A percentile compares a stretch with the other conserved stretches of the same genome.
Evolutionary conservation across 64 coral and sea anemone genomes (phyloP).

Genomic region (Montipora capricornis): DNA sequence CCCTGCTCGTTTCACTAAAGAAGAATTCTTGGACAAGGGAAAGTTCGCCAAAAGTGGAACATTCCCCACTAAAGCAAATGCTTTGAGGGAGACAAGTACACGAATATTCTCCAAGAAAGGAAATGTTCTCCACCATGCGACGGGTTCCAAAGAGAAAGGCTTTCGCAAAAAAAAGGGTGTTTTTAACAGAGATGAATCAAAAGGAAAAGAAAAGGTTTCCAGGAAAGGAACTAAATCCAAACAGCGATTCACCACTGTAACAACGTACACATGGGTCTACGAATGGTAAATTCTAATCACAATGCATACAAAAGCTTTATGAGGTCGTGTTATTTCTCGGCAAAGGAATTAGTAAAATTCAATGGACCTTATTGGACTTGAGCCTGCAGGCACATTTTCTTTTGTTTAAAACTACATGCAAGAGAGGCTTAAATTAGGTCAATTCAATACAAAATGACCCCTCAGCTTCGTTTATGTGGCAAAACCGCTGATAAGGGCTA

Average conservation of each 20-base stretch:
- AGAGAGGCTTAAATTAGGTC: no score
- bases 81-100: not conserved
- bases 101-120: not conserved
- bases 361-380: no score
- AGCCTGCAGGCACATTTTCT: no score
- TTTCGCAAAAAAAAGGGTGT: not conserved
- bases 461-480: no score
- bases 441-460: no score
- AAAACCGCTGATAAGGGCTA: no score
- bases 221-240: not conserved
- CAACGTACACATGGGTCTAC: conserved; percentile 35
- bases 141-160: not conserved
- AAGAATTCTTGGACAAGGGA: not conserved
- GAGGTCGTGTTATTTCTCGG: no score
- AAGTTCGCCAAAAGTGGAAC: not conserved
- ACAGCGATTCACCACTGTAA: not conserved
- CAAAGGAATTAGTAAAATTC: no score
- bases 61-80: not conserved
- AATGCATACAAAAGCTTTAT: no score
- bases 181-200: not conserved
- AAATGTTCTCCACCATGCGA: not conserved
- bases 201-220: not conserved
- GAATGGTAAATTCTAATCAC: not conserved
- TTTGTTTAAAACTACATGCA: no score
- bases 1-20: not conserved